Evolutionary conservation across 1,140 invertebrate genomes (phyloP).

Genomic region (Drosophila triauraria): DNA sequence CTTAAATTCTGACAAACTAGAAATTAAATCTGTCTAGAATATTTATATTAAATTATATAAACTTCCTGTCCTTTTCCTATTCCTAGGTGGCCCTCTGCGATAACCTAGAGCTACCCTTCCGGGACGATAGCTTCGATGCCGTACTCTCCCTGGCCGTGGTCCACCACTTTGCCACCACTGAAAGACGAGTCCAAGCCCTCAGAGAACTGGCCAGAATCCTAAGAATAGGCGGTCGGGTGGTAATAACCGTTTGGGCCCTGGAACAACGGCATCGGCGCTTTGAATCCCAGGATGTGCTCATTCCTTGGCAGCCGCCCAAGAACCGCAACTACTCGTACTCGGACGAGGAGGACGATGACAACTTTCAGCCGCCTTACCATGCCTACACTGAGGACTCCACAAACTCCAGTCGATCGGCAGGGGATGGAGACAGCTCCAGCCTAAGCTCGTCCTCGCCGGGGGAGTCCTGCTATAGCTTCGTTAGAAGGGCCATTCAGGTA

Average conservation of each 20-base stretch:
- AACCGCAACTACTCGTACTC: conserved; percentile 84
- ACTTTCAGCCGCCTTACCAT: conserved; percentile 87
- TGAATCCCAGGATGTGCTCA: conserved; percentile 93
- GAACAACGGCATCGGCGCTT: conserved; percentile 95
- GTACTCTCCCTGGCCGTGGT: conserved; percentile 97
- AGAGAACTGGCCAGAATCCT: conserved; percentile 95
- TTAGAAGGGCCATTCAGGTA: conserved; percentile 93
- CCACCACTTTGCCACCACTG: conserved; percentile 96
- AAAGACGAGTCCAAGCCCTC: conserved; percentile 94
- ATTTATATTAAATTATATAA: too few relatives aligned
- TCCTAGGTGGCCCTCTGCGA: conserved; percentile 93
- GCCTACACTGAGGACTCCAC: conserved; percentile 88
- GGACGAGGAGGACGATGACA: conserved; percentile 82
- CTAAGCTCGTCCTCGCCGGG: conserved; percentile 95
- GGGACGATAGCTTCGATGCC: conserved; percentile 97
- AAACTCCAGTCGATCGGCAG: conserved; percentile 85
- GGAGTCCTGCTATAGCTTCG: conserved; percentile 97
- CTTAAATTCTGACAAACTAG: neutral
- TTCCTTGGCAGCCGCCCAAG: conserved; percentile 95
- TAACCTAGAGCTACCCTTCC: conserved; percentile 95
- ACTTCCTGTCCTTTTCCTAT: neutral
- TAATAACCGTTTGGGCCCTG: conserved; percentile 98
- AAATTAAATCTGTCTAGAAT: neutral
- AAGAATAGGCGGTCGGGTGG: conserved; percentile 94
- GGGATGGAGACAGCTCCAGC: conserved; percentile 88